phyloP scores from a whole-genome alignment of 1,140 invertebrate genomes.

The Globodera rostochiensis region DNA sequence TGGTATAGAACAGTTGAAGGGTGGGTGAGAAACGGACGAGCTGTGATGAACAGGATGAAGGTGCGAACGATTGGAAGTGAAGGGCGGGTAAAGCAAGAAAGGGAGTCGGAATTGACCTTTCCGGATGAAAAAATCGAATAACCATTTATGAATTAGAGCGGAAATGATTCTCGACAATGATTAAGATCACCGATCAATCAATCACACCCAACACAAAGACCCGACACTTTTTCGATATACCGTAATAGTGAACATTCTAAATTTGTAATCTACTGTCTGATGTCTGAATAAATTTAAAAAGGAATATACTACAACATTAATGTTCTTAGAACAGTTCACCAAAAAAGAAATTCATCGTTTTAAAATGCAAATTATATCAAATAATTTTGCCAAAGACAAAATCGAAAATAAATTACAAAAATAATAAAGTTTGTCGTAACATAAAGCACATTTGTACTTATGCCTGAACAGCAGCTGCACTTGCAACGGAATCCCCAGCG shows the following conservation, averaged over 20 bases:
- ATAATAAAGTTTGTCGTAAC: no score
- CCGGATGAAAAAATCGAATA: no score
- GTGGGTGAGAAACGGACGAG: background rate
- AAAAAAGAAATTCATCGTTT: background rate
- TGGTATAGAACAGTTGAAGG: background rate
- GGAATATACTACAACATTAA: no score
- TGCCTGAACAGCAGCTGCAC: background rate
- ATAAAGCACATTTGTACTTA: background rate
- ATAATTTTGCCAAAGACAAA: constrained; percentile 6
- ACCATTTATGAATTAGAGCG: no score
- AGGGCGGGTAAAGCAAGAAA: background rate
- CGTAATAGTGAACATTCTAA: no score
- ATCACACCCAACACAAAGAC: no score
- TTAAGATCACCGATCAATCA: no score
- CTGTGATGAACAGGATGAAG: background rate
- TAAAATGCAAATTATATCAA: background rate
- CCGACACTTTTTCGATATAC: no score
- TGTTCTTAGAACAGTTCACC: no score
- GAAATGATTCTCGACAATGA: no score
- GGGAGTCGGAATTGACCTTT: background rate
- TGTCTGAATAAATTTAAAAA: no score
- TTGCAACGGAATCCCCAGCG: background rate
- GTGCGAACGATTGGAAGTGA: background rate
- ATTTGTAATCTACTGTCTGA: no score
- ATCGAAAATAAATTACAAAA: background rate